Evolutionary conservation across 2,797 vertebrate genomes (phyloP), one percentile per base, ranked within the genome.

Genomic region (Rhinophrynus dorsalis): DNA sequence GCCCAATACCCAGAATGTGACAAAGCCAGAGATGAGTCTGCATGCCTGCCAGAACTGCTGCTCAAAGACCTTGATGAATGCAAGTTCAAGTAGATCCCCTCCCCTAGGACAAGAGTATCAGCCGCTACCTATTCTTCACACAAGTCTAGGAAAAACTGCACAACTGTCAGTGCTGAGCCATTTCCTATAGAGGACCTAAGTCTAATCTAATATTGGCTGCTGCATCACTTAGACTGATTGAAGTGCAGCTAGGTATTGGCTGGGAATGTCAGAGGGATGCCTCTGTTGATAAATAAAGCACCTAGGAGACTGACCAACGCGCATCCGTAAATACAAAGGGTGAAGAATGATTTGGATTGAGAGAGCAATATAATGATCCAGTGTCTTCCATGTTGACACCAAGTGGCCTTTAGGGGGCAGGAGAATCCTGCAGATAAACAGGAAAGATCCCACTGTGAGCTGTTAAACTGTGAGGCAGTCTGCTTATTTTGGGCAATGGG

Each of bases 331-430:
- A 91, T 82, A 88, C 18, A 74, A 76, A 81, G 65, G 75, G 77
- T 63, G 76, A 72, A 57, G 66, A 63, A 68, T 6, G 56, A 76
- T 20, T 21, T 12, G 58, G 62, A 79, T 73, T 10, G 77, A 78
- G 68, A 74, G 13, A 74, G 74, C 62, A 76, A 77, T 17, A 65
- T 60, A 81, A 69, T 52, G 72, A 84, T 79, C 64, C 59, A 75
- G 68, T 5, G 0, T 50, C 68, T 52, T 80, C 70, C 61, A 73
- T 67, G 76, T 45, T 85, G 74, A 57, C 77, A 82, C 42, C 77
- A 85, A 88, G 86, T 77, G 88, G 93, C 95, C 97, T 96, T 96
- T 95, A 99, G 96, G 95, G 95, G 96, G 97, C 96, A 98, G 96
- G 86, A 96, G 85, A 96, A 94, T 91, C 94, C 94, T 93, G 90